phyloP scores from a whole-genome alignment of 2,113 vertebrate genomes.

The Lophura nycthemera region DNA sequence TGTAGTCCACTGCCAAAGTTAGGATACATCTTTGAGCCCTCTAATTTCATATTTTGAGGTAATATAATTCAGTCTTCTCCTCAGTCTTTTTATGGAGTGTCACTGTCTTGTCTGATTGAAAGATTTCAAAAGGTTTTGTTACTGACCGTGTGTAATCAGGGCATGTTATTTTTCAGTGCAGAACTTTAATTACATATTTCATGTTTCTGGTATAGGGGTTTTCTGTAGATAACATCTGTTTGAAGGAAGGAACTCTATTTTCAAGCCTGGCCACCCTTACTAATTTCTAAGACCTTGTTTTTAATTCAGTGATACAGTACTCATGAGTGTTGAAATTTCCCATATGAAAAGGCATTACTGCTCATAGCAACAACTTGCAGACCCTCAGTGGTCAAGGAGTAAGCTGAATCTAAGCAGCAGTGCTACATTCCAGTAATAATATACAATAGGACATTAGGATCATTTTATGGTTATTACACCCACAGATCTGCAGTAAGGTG shows the following conservation, averaged over 20 bases:
- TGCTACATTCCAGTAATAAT: neutral
- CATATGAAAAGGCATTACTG: neutral
- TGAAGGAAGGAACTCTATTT: neutral
- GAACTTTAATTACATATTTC: neutral
- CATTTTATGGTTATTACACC: neutral
- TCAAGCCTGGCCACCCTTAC: neutral
- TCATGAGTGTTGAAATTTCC: neutral
- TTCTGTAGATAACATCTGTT: neutral
- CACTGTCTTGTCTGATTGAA: neutral
- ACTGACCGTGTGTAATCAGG: neutral
- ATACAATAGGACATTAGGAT: neutral
- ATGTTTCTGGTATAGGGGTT: neutral
- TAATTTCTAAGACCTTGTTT: neutral
- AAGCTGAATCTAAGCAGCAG: neutral
- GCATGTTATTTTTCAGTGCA: neutral
- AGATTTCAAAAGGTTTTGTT: neutral
- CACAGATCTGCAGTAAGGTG: neutral
- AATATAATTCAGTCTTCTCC: neutral
- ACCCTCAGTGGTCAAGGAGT: neutral
- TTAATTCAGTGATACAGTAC: neutral
- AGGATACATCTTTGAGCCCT: neutral
- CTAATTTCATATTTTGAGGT: neutral
- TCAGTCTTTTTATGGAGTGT: neutral
- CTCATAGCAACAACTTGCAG: neutral
- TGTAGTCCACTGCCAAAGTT: neutral